Evolutionary conservation across 2,113 vertebrate species (phyloP).

Genomic region (Canis aureus): DNA sequence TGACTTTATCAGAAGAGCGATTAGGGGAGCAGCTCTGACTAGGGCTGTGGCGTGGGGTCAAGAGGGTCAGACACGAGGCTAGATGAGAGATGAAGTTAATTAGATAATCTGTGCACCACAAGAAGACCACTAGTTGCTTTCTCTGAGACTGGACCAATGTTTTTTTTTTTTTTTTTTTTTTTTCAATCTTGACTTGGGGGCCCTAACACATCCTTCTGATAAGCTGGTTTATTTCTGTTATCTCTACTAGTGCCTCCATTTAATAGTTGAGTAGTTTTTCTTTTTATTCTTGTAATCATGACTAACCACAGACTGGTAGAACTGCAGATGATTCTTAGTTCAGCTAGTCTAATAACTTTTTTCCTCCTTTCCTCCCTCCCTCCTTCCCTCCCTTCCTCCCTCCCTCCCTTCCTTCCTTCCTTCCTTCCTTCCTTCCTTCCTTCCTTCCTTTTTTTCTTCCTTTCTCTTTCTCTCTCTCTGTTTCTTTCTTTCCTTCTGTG

Average conservation of each 20-base stretch:
- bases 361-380: background rate
- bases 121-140: background rate
- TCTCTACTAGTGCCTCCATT: background rate
- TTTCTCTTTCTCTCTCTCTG: background rate
- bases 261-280: background rate
- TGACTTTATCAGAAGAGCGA: conserved; percentile 69
- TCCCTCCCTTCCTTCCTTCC: too few relatives aligned
- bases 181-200: background rate
- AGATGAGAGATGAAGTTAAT: conserved; percentile 63
- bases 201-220: background rate
- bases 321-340: background rate
- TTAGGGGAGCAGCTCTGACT: conserved; percentile 27
- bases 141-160: background rate
- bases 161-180: background rate
- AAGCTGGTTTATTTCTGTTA: background rate
- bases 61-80: background rate
- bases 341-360: background rate
- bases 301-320: background rate
- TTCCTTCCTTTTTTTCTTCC: accelerated
- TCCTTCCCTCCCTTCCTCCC: too few relatives aligned
- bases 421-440: too few relatives aligned
- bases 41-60: accelerated
- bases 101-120: background rate
- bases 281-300: background rate
- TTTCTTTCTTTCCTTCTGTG: background rate